Conservation (phyloP, 1,140 invertebrate species). For the Stegodyphus mimosarum region DNA sequence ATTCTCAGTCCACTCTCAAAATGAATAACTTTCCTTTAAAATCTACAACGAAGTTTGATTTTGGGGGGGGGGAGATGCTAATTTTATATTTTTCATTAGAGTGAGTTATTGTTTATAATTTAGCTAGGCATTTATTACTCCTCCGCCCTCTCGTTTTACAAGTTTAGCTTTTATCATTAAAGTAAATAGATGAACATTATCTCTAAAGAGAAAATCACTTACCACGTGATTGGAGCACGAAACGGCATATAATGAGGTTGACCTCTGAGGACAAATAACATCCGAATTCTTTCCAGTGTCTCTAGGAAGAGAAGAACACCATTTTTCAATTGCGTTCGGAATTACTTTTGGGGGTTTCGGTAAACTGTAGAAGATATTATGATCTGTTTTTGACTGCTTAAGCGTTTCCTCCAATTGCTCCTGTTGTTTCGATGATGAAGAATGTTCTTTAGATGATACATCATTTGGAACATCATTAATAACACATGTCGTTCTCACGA, state of each 20-base stretch:
- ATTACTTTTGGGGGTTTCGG: constrained; percentile 25
- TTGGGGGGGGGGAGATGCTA: too few relatives aligned
- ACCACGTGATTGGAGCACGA: constrained; percentile 33
- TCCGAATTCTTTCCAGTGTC: constrained; percentile 8
- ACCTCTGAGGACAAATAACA: neutral
- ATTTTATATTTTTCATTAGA: too few relatives aligned
- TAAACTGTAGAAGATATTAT: constrained; percentile 12
- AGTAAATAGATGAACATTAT: too few relatives aligned
- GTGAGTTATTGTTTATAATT: too few relatives aligned
- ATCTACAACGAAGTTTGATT: too few relatives aligned
- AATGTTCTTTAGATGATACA: neutral
- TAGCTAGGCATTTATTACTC: too few relatives aligned
- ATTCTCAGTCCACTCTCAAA: too few relatives aligned
- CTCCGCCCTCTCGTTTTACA: too few relatives aligned
- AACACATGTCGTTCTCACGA: constrained; percentile 36
- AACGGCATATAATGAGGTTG: constrained; percentile 24
- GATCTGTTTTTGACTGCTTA: neutral
- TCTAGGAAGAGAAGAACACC: constrained; percentile 25
- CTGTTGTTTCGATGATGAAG: neutral
- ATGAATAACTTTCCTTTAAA: too few relatives aligned
- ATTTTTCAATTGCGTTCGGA: constrained; percentile 11
- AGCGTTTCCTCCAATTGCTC: neutral
- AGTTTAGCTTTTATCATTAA: too few relatives aligned
- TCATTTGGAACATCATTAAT: constrained; percentile 4
- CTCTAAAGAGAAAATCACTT: constrained; percentile 10